These are phyloP conservation scores for Leucania comma DNA, from an alignment of 2,888 invertebrate species.

Conservation along the genomic window DNA sequence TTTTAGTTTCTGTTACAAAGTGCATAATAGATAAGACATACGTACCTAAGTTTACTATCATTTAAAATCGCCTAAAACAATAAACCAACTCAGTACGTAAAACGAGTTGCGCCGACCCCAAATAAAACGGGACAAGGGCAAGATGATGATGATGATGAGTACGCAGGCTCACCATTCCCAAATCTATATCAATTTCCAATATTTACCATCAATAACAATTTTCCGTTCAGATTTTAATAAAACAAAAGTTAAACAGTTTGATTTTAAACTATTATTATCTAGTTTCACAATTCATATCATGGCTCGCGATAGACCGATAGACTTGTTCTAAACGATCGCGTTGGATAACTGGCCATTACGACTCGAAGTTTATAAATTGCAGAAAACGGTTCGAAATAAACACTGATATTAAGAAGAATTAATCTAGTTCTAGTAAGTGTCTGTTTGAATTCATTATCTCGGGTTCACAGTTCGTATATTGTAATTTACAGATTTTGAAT, in stretches of 20 bases:
- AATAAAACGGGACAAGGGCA: no score
- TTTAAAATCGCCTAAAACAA: background rate
- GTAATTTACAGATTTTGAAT: background rate
- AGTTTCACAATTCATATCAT: slow-evolving; percentile 56
- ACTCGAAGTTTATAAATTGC: slow-evolving; percentile 45
- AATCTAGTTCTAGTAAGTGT: slow-evolving; percentile 26
- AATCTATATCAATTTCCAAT: slow-evolving; percentile 10
- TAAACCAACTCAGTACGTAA: background rate
- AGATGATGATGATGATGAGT: no score
- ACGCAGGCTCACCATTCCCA: slow-evolving; percentile 12
- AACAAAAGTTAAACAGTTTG: slow-evolving; percentile 32
- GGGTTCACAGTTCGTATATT: slow-evolving; percentile 1
- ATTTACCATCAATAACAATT: slow-evolving; percentile 20
- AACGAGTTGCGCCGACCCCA: no score
- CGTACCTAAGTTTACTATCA: background rate
- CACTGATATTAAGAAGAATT: slow-evolving; percentile 34
- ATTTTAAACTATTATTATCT: slow-evolving; percentile 51
- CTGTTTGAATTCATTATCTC: slow-evolving; percentile 29
- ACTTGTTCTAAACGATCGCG: slow-evolving; percentile 44
- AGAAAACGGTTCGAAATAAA: slow-evolving; percentile 43
- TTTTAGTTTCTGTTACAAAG: background rate
- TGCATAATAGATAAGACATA: no score
- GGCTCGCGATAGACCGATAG: slow-evolving; percentile 37
- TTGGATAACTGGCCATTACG: slow-evolving; percentile 55
- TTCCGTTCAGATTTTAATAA: slow-evolving; percentile 23